Evolutionary conservation across 2,888 invertebrate species (phyloP), one percentile per base, ranked within the genome.

Genomic region (Xanthorhoe designata): DNA sequence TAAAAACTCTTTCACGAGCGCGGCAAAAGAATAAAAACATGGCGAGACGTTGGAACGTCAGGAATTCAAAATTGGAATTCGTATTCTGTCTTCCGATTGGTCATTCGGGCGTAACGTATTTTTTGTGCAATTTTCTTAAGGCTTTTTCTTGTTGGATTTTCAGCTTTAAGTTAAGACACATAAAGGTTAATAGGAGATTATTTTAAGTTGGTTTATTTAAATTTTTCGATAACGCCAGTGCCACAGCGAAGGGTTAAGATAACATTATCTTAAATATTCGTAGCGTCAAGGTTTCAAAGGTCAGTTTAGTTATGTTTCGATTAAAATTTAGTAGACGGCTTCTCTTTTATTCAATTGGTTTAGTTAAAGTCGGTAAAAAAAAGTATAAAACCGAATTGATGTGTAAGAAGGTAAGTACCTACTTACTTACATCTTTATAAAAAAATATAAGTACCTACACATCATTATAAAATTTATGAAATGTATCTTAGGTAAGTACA

Each of bases 1-100:
- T 73, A 72, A 75, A 75, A 66, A 73, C 70, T 61, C 66, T 61
- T 65, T 70, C 69, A 66, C 71, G 67, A 58, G 70, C 70, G 64
- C 66, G 59, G 58, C 64, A 70, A 75, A 71, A 69, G 72, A 75
- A 77, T 74, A 77, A 79, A 77, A 81, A 81, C 71, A 79, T 82
- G 85, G 84, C 85, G 85, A n/a, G n/a, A 82, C 84, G 70, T 59
- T 71, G 82, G 85, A 78, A 80, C 83, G 85, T 74, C 73, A 83
- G 78, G 83, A 85, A 87, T 86, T 86, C 78, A 70, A 82, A 84
- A 80, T 80, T 80, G 82, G 85, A 85, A 84, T 85, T 83, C 76
- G 73, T 75, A 81, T 77, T 75, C 74, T 71, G 78, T 68, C 75
- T 72, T 76, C 76, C 78, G 84, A 87, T 87, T 87, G 86, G 86